Base-by-base conservation (phyloP, 2,797 vertebrate species). In the Argentina silus region DNA sequence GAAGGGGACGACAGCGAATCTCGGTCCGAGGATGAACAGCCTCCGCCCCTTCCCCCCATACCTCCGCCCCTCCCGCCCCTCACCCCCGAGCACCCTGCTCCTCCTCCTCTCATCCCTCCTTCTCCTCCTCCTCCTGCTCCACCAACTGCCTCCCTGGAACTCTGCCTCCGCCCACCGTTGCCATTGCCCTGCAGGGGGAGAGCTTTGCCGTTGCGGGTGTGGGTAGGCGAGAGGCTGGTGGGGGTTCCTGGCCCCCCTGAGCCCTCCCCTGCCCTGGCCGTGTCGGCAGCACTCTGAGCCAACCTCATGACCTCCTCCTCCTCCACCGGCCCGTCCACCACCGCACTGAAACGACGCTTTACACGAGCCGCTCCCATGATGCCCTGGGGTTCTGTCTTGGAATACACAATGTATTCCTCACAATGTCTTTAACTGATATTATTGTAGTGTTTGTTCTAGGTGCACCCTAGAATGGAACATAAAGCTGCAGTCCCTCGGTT, bases 291-390 rank as follows among this genome's bases (percentile, higher is more conserved):
- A 76, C 90, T 93, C 78, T 93, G 93, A 63, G 94, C 93, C 84
- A 94, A 87, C 83, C 87, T 93, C 93, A 94, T 94, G 83, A 95
- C 90, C 82, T 94, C 93, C 85, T 95, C 94, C 78, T 94, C 93
- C 48, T 95, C 93, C 66, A 94, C 82, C 75, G 91, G 91, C 77
- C 88, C 91, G 83, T 94, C 93, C 61, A 94, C 92, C 89, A 93
- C 94, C 51, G 91, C 92, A 80, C 94, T 95, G 84, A 95, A 95
- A 75, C 94, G 93, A 1, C 92, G 89, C 86, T 95, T 95, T n/a
- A 95, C 92, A 57, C 93, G 93, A 50, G 93, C 94, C 0, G 94
- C 93, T 73, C 93, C 94, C 94, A 95, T 95, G 23, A 50, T 78
- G 17, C 42, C 45, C 51, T 57, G 19, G 3, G 17, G 27, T 36